phyloP scores from a whole-genome alignment of 1,140 invertebrate genomes.

The Drosophila oshimai region DNA sequence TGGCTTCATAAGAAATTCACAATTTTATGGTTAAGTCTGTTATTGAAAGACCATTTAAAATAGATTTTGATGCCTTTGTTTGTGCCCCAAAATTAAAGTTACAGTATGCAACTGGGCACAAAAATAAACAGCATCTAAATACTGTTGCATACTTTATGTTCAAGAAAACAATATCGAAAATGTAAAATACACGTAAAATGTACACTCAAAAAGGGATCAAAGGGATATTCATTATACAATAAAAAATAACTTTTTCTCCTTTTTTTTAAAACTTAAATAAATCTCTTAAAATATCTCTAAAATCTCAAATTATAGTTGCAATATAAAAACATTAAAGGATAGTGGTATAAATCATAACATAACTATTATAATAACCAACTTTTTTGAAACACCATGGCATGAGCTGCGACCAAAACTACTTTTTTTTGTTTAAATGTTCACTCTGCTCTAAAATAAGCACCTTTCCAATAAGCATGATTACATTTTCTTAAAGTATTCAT shows the following conservation, averaged over 20 bases:
- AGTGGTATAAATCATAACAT: too few species aligned
- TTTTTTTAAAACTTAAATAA: too few species aligned
- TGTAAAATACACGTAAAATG: neutral
- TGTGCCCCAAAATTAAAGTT: neutral
- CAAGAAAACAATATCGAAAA: too few species aligned
- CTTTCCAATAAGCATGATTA: neutral
- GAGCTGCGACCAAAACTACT: too few species aligned
- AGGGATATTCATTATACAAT: neutral
- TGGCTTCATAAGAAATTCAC: neutral
- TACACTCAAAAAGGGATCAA: too few species aligned
- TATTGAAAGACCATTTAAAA: constrained; percentile 4
- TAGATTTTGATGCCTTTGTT: neutral
- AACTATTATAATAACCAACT: too few species aligned
- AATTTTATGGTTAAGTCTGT: too few species aligned
- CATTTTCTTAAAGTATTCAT: constrained; percentile 45
- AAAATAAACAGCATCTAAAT: neutral
- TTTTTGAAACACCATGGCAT: too few species aligned
- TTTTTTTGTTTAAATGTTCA: neutral
- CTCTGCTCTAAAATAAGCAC: too few species aligned
- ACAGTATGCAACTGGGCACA: neutral
- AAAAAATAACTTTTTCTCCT: neutral
- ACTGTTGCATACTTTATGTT: constrained; percentile 11
- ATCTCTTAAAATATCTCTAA: too few species aligned
- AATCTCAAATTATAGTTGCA: too few species aligned
- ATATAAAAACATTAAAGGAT: too few species aligned